Evolutionary conservation across 2,797 vertebrate species (phyloP).

Genomic region (Notolabrus celidotus): DNA sequence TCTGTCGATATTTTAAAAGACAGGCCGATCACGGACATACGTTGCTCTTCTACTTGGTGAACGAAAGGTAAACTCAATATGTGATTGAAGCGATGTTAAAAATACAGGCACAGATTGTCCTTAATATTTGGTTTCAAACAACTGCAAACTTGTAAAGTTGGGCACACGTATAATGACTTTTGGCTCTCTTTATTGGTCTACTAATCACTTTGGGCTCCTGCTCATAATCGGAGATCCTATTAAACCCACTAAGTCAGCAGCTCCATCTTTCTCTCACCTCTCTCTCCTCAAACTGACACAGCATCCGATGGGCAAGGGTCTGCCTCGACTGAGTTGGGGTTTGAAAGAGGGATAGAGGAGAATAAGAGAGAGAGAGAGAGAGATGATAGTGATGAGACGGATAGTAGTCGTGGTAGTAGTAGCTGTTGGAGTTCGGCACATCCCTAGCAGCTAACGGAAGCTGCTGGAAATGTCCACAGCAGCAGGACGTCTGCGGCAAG

Average conservation of each 20-base stretch:
- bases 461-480: too few species aligned
- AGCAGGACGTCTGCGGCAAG: too few species aligned
- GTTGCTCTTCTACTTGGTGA: background rate
- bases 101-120: background rate
- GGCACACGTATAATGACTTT: conserved; percentile 29
- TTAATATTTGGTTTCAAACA: conserved; percentile 25
- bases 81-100: background rate
- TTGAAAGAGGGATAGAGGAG: too few species aligned
- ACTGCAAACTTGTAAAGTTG: conserved; percentile 24
- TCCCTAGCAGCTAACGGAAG: too few species aligned
- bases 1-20: background rate
- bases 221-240: conserved; percentile 51
- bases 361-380: too few species aligned
- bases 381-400: too few species aligned
- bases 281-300: conserved; percentile 57
- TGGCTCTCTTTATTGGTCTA: conserved; percentile 20
- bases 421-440: too few species aligned
- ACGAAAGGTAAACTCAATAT: background rate
- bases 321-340: too few species aligned
- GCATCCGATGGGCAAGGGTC: conserved; percentile 22
- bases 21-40: background rate
- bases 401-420: too few species aligned
- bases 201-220: conserved; percentile 41
- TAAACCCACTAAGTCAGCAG: conserved; percentile 28
- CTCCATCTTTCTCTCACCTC: conserved; percentile 60